These are phyloP conservation scores for Pseudomyrmex concolor DNA, from an alignment of 1,140 invertebrate species.

Conservation along the genomic window DNA sequence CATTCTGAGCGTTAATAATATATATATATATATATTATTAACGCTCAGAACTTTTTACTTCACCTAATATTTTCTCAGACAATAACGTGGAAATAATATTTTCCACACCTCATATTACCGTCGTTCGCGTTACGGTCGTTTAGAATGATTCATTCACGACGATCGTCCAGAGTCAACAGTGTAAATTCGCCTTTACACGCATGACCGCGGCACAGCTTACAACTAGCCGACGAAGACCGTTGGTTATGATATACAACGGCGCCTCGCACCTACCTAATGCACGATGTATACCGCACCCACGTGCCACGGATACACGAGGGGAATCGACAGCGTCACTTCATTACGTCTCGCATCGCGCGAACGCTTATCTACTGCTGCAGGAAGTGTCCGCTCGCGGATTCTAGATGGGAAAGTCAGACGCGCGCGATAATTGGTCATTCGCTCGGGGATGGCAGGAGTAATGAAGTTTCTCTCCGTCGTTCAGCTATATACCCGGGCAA, in stretches of 20 bases:
- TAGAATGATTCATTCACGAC: background rate
- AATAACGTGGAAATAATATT: background rate
- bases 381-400: background rate
- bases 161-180: background rate
- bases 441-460: conserved; percentile 24
- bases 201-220: background rate
- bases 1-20: no score
- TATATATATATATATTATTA: no score
- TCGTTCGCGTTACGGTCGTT: background rate
- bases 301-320: conserved; percentile 25
- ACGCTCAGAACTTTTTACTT: no score
- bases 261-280: conserved; percentile 24
- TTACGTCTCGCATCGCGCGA: conserved; percentile 21
- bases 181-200: conserved; percentile 20
- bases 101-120: background rate
- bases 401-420: conserved; percentile 24
- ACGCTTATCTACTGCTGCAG: conserved; percentile 7
- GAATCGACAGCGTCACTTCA: conserved; percentile 49
- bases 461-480: conserved; percentile 43
- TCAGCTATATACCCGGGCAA: background rate
- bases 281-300: conserved; percentile 52
- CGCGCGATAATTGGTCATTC: conserved; percentile 40
- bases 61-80: no score
- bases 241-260: conserved; percentile 33
- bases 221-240: background rate